Percentiles rank a stretch among this genome's conserved stretches.
Evolutionary conservation across 2,888 invertebrate species (phyloP).

Genomic region (Drosophila kuntzei): DNA sequence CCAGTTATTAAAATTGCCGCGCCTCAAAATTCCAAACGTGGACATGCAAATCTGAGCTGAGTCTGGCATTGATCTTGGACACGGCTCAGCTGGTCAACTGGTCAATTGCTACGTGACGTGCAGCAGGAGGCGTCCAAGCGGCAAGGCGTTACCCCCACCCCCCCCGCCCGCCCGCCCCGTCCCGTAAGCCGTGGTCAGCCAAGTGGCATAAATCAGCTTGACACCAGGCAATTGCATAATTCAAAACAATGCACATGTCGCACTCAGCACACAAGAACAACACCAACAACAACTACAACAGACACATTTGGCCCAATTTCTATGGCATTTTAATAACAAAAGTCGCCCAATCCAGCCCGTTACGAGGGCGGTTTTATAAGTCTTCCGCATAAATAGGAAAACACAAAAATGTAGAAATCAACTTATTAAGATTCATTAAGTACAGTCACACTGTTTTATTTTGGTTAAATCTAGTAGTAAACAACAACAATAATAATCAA

Average conservation of each 20-base stretch:
- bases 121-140: slow-evolving; percentile 61
- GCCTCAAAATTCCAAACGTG: slow-evolving; percentile 65
- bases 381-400: too few relatives aligned
- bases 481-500: too few relatives aligned
- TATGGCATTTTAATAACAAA: slow-evolving; percentile 70
- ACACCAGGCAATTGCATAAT: slow-evolving; percentile 66
- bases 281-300: slow-evolving; percentile 8
- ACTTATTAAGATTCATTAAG: too few relatives aligned
- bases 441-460: too few relatives aligned
- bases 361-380: too few relatives aligned
- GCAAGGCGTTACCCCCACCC: slow-evolving; percentile 42
- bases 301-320: slow-evolving; percentile 68
- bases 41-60: slow-evolving; percentile 46
- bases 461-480: too few relatives aligned
- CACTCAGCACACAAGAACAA: slow-evolving; percentile 21
- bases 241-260: slow-evolving; percentile 61
- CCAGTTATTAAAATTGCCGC: slow-evolving; percentile 38
- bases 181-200: slow-evolving; percentile 32
- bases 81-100: slow-evolving; percentile 50
- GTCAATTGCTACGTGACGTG: slow-evolving; percentile 57
- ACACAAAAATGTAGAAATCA: too few relatives aligned
- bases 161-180: neutral
- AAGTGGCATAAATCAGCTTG: slow-evolving; percentile 76
- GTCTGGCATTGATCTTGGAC: slow-evolving; percentile 76
- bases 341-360: slow-evolving; percentile 16